Conservation (phyloP, 2,888 invertebrate species). For the Ephialtes manifestator region DNA sequence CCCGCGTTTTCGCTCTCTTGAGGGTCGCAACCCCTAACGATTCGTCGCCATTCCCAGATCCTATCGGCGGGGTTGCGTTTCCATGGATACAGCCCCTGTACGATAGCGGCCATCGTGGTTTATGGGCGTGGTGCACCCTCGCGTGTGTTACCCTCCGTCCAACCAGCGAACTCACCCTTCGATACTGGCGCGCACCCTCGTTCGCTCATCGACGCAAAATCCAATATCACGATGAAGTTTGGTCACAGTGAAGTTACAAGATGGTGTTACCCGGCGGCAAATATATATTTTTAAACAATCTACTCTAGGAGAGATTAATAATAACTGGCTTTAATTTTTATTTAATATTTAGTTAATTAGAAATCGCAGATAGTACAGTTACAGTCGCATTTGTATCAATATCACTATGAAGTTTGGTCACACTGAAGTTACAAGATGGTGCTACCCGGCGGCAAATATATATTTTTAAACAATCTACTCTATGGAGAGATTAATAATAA, state of each 20-base stretch:
- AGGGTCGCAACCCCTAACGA: slow-evolving; percentile 63
- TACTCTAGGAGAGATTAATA: not conserved
- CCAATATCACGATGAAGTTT: slow-evolving; percentile 59
- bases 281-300: slow-evolving; percentile 27
- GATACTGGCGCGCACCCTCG: slow-evolving; percentile 29
- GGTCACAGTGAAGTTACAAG: slow-evolving; percentile 50
- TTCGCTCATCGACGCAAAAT: slow-evolving; percentile 40
- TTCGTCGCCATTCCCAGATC: slow-evolving; percentile 49
- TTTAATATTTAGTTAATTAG: too few relatives aligned
- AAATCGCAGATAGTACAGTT: not conserved
- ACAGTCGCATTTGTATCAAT: too few relatives aligned
- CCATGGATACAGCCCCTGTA: slow-evolving; percentile 68
- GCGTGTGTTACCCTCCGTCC: slow-evolving; percentile 59
- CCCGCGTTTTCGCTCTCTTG: slow-evolving; percentile 41
- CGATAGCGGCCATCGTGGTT: slow-evolving; percentile 77
- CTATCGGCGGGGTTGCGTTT: slow-evolving; percentile 45
- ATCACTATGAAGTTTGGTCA: too few relatives aligned
- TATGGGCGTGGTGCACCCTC: slow-evolving; percentile 75
- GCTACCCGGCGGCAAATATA: not conserved
- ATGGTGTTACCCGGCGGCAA: slow-evolving; percentile 43
- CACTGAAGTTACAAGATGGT: too few relatives aligned
- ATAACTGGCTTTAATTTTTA: slow-evolving; percentile 9
- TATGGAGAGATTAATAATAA: not conserved
- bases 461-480: slow-evolving; percentile 30
- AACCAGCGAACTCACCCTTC: slow-evolving; percentile 60